Evolutionary conservation across 2,113 vertebrate genomes (phyloP).

Genomic region (Lota lota): DNA sequence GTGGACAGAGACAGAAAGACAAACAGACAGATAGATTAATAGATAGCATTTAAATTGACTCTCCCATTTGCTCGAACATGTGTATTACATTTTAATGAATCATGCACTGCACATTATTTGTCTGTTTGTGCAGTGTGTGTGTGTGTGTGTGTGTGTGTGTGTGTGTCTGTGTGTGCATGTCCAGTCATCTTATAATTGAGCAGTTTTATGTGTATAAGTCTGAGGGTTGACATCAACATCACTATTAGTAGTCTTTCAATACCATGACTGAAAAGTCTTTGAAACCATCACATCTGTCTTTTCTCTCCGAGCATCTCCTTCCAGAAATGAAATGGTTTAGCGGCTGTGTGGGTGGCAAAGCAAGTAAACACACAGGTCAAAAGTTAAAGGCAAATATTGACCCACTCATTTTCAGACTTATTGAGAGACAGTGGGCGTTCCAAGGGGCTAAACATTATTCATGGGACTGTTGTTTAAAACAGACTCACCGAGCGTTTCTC

Average conservation of each 20-base stretch:
- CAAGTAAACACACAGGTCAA: constrained; percentile 63
- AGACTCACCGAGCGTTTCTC: constrained; percentile 17
- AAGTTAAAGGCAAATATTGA: constrained; percentile 69
- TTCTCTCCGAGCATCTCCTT: too few species aligned
- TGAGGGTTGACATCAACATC: not conserved
- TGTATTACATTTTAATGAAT: too few species aligned
- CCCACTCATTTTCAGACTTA: constrained; percentile 62
- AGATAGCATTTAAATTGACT: not conserved
- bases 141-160: too few species aligned
- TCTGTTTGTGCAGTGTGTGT: too few species aligned
- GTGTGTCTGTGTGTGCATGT: constrained; percentile 1
- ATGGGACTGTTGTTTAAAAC: constrained; percentile 29
- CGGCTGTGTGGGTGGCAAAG: constrained; percentile 42
- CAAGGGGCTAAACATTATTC: constrained; percentile 11
- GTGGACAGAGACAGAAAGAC: too few species aligned
- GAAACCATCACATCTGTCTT: too few species aligned
- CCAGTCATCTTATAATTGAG: constrained; percentile 25
- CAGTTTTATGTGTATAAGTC: not conserved
- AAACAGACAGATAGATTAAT: not conserved
- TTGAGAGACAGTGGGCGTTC: constrained; percentile 26
- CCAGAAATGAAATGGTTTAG: not conserved
- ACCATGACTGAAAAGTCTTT: too few species aligned
- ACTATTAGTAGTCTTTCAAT: too few species aligned
- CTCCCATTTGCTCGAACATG: too few species aligned
- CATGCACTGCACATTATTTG: too few species aligned